These are phyloP conservation scores for Aphodius granarius DNA, from an alignment of 2,888 invertebrate species.

Conservation along the genomic window DNA sequence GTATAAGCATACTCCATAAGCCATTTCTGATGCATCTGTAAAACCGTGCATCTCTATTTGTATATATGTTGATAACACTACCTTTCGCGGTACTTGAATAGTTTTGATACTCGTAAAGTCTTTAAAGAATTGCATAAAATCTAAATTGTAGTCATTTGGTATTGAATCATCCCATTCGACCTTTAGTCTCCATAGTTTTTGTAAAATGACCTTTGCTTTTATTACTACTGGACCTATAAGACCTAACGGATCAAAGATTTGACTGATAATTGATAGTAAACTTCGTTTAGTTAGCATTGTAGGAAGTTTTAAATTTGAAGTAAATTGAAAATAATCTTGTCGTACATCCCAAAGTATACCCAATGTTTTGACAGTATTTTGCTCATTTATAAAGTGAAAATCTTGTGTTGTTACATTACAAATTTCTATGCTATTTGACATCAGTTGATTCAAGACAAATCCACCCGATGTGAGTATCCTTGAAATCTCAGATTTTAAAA, in stretches of 20 bases:
- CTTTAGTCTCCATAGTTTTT: conserved; percentile 4
- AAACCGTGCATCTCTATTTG: conserved; percentile 17
- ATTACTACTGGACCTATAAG: conserved; percentile 4
- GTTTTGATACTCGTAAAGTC: not conserved
- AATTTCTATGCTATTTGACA: no score
- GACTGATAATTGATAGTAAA: conserved; percentile 9
- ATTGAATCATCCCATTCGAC: conserved; percentile 9
- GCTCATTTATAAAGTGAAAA: not conserved
- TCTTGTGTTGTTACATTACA: no score
- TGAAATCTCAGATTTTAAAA: no score
- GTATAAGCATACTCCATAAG: conserved; percentile 17
- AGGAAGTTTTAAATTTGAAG: not conserved
- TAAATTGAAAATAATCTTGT: conserved; percentile 1
- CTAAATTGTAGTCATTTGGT: not conserved
- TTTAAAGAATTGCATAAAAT: not conserved
- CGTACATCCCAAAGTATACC: conserved; percentile 7
- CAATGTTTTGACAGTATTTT: not conserved
- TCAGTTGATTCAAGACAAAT: no score
- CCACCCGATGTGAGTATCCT: no score
- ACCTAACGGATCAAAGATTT: conserved; percentile 7
- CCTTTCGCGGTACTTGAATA: not conserved
- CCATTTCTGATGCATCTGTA: conserved; percentile 13
- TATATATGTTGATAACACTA: not conserved
- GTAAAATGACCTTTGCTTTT: conserved; percentile 2
- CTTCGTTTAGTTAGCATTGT: not conserved